Conservation (phyloP, 1,140 invertebrate species). For the Pemphigus obesinymphae region DNA sequence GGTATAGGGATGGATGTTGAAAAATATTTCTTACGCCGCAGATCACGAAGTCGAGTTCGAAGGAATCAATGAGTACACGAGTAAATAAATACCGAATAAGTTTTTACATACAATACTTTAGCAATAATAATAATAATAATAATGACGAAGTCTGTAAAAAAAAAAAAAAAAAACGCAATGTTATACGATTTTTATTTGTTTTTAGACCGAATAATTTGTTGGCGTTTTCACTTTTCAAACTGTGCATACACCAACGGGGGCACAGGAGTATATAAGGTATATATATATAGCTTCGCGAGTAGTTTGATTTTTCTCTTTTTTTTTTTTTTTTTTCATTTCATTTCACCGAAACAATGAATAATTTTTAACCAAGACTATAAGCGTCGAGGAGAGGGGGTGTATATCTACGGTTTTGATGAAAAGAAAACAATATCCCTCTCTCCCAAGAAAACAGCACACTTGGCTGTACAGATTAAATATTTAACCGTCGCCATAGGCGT, state of each 20-base stretch:
- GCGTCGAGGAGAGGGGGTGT: neutral
- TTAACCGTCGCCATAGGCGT: slow-evolving; percentile 32
- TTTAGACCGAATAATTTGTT: neutral
- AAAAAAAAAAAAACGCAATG: neutral
- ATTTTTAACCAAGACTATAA: slow-evolving; percentile 15
- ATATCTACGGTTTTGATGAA: slow-evolving; percentile 32
- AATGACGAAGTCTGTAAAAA: neutral
- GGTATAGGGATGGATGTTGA: too few relatives aligned
- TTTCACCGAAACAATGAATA: slow-evolving; percentile 29
- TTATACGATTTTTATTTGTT: neutral
- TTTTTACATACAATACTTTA: too few relatives aligned
- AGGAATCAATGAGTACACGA: neutral
- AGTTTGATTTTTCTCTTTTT: slow-evolving; percentile 10
- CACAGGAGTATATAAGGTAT: too few relatives aligned
- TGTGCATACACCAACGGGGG: neutral
- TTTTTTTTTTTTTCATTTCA: too few relatives aligned
- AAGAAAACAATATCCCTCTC: slow-evolving; percentile 24
- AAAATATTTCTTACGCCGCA: too few relatives aligned
- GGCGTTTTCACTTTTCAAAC: neutral
- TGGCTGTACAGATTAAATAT: slow-evolving; percentile 33
- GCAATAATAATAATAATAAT: neutral
- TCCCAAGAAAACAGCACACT: slow-evolving; percentile 14
- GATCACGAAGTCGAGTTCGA: too few relatives aligned
- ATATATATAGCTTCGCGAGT: neutral
- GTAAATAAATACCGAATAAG: neutral